Evolutionary conservation across 2,888 invertebrate species (phyloP), one percentile per base, ranked within the genome.

Genomic region (Nemotelus pantherinus): DNA sequence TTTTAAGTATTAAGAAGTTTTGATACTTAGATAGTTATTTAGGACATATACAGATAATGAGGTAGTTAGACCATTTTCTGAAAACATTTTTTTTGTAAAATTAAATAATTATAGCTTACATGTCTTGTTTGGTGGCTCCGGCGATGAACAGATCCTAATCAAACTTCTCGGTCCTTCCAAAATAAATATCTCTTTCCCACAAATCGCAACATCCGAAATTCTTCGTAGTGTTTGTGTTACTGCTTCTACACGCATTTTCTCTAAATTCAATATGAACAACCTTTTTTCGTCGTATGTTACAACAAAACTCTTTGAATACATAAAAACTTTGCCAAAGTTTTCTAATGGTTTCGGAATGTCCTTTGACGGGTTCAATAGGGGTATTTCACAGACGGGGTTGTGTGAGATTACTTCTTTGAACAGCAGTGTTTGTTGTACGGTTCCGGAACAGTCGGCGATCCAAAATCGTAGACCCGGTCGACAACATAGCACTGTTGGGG

Each of bases 391-490:
- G 0, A 89, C 85, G 4, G 90, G 90, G 83, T 87, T 84, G 80
- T 88, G 87, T 39, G 89, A 88, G n/a, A 86, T 82, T 2, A 85
- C 83, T 9, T 87, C 95, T 89, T 95, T 95, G 85, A 96, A 96
- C 44, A 96, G 90, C 65, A 95, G 88, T 0, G 97, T 97, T 87
- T 94, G 93, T 76, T 91, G 89, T n/a, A 97, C 97, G 80, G 90
- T 90, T 1, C 97, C 97, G 50, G 88, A 85, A 43, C 89, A 85
- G 87, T 93, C 92, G 0, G 96, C 92, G 78, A 94, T 89, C 97
- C 97, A 97, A 82, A 97, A 89, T 57, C 97, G 89, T 79, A 94
- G 88, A 5, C 96, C 96, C 39, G 96, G 94, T 48, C 97, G 90
- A 74, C 93, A 92, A 83, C 95, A 93, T 76, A 94, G 89, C 75